These are phyloP conservation scores for Eulacestoma nigropectus DNA, from an alignment of 2,113 vertebrate species.

Conservation along the genomic window DNA sequence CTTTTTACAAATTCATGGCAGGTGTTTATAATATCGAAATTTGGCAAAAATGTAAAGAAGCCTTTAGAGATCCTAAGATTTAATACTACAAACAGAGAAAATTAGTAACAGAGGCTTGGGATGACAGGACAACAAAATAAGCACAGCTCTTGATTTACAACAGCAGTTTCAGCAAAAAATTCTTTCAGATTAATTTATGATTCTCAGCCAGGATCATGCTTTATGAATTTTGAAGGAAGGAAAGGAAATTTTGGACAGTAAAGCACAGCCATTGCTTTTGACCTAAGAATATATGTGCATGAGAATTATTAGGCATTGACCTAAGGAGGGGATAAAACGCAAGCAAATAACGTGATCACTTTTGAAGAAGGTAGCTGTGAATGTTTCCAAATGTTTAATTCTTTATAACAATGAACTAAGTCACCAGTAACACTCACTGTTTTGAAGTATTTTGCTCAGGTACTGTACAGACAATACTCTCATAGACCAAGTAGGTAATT, in stretches of 20 bases:
- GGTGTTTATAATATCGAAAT: neutral
- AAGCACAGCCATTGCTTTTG: neutral
- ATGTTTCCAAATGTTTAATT: neutral
- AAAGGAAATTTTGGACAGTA: neutral
- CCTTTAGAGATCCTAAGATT: neutral
- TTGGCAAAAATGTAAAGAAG: neutral
- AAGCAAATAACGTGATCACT: neutral
- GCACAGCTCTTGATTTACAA: neutral
- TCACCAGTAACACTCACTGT: neutral
- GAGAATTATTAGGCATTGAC: neutral
- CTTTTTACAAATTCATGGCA: neutral
- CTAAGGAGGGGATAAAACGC: neutral
- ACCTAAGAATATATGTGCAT: neutral
- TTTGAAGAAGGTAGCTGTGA: neutral
- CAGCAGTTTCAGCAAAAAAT: neutral
- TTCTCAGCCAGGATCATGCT: neutral
- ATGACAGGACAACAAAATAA: neutral
- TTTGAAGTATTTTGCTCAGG: neutral
- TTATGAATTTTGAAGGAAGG: neutral
- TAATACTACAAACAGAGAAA: neutral
- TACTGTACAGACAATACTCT: neutral
- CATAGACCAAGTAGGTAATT: neutral
- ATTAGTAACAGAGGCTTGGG: neutral
- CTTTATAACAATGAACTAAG: neutral
- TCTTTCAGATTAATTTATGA: neutral